A percentile compares a stretch with the other conserved stretches of the same genome.
These are phyloP conservation scores for Chrysina gloriosa DNA, from an alignment of 2,888 invertebrate genomes.

Conservation along the genomic window DNA sequence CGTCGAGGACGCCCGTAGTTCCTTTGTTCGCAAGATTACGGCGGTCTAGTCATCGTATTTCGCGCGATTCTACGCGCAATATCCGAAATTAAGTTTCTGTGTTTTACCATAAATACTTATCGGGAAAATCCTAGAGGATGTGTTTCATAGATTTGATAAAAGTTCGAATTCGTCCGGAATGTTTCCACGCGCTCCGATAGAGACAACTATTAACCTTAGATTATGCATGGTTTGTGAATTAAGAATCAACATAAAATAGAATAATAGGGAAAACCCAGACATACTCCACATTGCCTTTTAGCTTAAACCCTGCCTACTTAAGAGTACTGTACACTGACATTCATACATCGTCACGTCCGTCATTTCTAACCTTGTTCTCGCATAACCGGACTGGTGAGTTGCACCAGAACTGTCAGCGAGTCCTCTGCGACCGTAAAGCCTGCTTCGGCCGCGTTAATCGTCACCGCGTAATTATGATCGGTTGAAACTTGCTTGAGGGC, in stretches of 20 bases:
- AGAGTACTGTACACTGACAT: constrained; percentile 60
- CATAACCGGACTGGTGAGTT: constrained; percentile 93
- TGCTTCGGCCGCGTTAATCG: constrained; percentile 85
- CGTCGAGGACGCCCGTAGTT: too few species aligned
- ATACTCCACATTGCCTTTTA: constrained; percentile 47
- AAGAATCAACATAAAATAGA: constrained; percentile 10
- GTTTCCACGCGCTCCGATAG: too few species aligned
- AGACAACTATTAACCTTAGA: too few species aligned
- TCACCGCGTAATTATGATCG: constrained; percentile 85
- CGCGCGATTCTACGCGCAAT: too few species aligned
- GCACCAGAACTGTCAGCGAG: constrained; percentile 83
- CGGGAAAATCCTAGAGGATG: too few species aligned
- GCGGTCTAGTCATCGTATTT: too few species aligned
- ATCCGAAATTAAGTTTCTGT: too few species aligned
- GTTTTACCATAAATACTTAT: too few species aligned
- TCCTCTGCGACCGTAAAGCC: constrained; percentile 87
- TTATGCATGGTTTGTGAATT: constrained; percentile 8
- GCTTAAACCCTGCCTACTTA: constrained; percentile 62
- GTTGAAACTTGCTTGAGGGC: constrained; percentile 80
- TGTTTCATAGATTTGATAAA: too few species aligned
- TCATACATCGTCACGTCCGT: constrained; percentile 44
- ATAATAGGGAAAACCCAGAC: constrained; percentile 20
- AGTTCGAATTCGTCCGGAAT: too few species aligned
- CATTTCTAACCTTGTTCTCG: constrained; percentile 76
- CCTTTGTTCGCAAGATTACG: too few species aligned